Base-by-base conservation (phyloP, 2,113 vertebrate species). In the Chlorocebus sabaeus region DNA sequence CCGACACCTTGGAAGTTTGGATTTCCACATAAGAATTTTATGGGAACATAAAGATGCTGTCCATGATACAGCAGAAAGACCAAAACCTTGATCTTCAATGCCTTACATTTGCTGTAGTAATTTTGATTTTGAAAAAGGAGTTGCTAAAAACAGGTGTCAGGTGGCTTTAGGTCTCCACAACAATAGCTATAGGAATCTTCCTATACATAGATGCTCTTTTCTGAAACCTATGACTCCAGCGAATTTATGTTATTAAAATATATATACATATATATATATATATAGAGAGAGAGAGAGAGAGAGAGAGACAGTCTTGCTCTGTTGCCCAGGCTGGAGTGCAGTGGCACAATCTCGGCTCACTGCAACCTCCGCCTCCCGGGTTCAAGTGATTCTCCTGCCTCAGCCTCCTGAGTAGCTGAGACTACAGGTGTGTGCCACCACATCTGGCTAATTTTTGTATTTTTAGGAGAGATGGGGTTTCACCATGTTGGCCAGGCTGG, bases 41-140 rank as follows among this genome's bases (percentile, higher is more conserved):
- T 32, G 23, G 32, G 32, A 5, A 27, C 50, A n/a, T 10, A 48
- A 59, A 35, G 25, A 59, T 70, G 8, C 45, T 84, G 38, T 59
- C 9, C 4, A 9, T 88, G 57, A 57, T 55, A 61, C 45, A 81
- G 48, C 22, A 84, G 48, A 82, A 70, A 94, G 55, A 93, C 10
- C 43, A 10, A 64, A 93, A 43, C 27, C 14, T 78, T 92, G 43
- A 17, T 82, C 55, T 95, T 72, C 55, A 68, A 0, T 92, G 35
- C 35, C 40, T 95, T 90, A 38, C 78, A 45, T 93, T 95, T 96
- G 17, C 79, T 93, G 8, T 68, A 85, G 43, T 87, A 70, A 72
- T 86, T 84, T 43, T 88, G 25, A 67, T 22, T 84, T 93, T 85
- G 22, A 48, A 82, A 93, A 78, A 38, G 11, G 72, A 16, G 48